Percentiles rank a stretch among this genome's conserved stretches.
Conservation (phyloP, 2,888 invertebrate species). For the Camptogramma bilineatum region DNA sequence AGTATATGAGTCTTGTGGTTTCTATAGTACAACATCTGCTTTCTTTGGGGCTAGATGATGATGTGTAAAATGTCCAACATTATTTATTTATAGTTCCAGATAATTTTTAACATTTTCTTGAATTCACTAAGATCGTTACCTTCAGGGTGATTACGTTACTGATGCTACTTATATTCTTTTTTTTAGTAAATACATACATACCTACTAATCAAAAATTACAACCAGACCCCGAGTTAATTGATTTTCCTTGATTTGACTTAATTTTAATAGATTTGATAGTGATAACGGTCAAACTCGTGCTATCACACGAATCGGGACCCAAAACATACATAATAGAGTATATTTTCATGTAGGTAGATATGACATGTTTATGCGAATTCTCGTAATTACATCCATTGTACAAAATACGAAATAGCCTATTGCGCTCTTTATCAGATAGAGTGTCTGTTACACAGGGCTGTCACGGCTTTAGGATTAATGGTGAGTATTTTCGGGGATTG, state of each 20-base stretch:
- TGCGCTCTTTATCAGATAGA: constrained; percentile 48
- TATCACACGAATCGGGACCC: not conserved
- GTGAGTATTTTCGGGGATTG: not conserved
- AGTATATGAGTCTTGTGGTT: too few relatives aligned
- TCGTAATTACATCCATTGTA: constrained; percentile 40
- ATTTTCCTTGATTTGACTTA: not conserved
- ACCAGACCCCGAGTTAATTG: too few relatives aligned
- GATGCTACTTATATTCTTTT: too few relatives aligned
- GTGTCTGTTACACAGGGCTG: constrained; percentile 42
- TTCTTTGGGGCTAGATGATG: too few relatives aligned
- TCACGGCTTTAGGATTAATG: constrained; percentile 34
- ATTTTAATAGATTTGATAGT: not conserved
- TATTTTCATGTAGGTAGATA: constrained; percentile 28
- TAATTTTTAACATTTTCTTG: too few relatives aligned
- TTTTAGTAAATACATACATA: too few relatives aligned
- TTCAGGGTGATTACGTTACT: too few relatives aligned
- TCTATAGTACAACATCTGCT: too few relatives aligned
- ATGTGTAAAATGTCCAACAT: too few relatives aligned
- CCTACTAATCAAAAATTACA: too few relatives aligned
- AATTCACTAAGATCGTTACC: too few relatives aligned
- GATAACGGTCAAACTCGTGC: not conserved
- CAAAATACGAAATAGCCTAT: constrained; percentile 49
- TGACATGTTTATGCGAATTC: constrained; percentile 35
- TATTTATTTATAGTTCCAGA: too few relatives aligned
- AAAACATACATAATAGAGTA: constrained; percentile 1